These are phyloP conservation scores for Leptonema lineaticorne DNA, from an alignment of 1,140 invertebrate species.

Conservation along the genomic window DNA sequence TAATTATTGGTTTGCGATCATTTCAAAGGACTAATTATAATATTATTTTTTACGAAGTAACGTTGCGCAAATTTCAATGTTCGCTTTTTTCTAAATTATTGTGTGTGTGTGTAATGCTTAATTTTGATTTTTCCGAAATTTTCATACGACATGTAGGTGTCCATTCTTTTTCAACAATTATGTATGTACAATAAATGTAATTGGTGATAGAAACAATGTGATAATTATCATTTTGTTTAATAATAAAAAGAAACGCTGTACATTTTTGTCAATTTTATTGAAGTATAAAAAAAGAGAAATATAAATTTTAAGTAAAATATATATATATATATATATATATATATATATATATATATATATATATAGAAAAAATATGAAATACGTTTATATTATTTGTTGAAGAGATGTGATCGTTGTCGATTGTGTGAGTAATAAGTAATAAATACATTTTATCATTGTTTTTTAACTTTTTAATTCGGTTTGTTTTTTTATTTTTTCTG, in stretches of 20 bases:
- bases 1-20: too few relatives aligned
- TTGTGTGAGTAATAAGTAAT: background rate
- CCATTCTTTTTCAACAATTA: background rate
- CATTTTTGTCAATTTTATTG: conserved; percentile 16
- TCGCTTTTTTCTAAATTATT: too few relatives aligned
- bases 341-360: too few relatives aligned
- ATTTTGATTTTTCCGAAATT: background rate
- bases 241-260: conserved; percentile 1
- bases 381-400: background rate
- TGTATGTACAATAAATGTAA: background rate
- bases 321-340: background rate
- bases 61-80: too few relatives aligned
- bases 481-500: too few relatives aligned
- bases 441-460: too few relatives aligned
- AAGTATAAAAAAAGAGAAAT: background rate
- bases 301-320: background rate
- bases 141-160: background rate
- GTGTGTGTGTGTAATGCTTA: background rate
- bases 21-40: too few relatives aligned
- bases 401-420: background rate
- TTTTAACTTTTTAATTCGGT: too few relatives aligned
- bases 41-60: too few relatives aligned
- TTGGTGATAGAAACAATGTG: conserved; percentile 19
- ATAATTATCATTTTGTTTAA: conserved; percentile 23
- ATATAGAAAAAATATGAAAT: too few relatives aligned